These are phyloP conservation scores for Linepithema humile DNA, from an alignment of 1,140 invertebrate species.

Conservation along the genomic window DNA sequence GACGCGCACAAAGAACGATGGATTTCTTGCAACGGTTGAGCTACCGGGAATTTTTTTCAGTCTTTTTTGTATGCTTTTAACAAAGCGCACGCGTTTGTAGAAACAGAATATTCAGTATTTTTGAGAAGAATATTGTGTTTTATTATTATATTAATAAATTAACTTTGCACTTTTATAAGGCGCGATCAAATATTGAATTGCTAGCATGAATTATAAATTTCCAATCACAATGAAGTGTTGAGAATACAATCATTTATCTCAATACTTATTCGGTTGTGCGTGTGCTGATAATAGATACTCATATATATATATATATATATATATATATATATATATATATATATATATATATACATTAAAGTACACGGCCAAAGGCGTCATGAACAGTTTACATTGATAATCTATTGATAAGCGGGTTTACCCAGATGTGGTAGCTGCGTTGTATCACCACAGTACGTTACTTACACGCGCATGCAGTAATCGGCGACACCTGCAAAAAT, in stretches of 20 bases:
- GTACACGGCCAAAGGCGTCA: constrained; percentile 27
- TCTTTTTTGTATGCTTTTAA: constrained; percentile 57
- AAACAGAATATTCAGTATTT: neutral
- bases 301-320: too few relatives aligned
- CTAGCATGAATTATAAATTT: constrained; percentile 8
- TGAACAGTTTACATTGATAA: constrained; percentile 58
- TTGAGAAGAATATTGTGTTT: neutral
- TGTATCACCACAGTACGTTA: constrained; percentile 28
- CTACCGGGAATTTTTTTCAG: constrained; percentile 34
- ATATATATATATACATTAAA: too few relatives aligned
- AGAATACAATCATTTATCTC: constrained; percentile 6
- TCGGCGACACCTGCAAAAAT: constrained; percentile 64
- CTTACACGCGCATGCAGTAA: constrained; percentile 26
- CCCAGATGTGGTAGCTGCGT: constrained; percentile 57
- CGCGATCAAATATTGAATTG: neutral
- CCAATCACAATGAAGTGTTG: neutral
- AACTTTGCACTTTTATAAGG: neutral
- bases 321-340: too few relatives aligned
- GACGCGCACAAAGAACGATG: constrained; percentile 63
- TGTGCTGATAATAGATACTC: neutral
- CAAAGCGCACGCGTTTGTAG: constrained; percentile 17
- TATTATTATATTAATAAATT: too few relatives aligned
- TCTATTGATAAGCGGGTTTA: constrained; percentile 64
- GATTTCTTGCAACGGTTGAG: constrained; percentile 57
- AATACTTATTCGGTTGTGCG: neutral